Base-by-base conservation (phyloP, 2,113 vertebrate species). In the Lasiurus cinereus region DNA sequence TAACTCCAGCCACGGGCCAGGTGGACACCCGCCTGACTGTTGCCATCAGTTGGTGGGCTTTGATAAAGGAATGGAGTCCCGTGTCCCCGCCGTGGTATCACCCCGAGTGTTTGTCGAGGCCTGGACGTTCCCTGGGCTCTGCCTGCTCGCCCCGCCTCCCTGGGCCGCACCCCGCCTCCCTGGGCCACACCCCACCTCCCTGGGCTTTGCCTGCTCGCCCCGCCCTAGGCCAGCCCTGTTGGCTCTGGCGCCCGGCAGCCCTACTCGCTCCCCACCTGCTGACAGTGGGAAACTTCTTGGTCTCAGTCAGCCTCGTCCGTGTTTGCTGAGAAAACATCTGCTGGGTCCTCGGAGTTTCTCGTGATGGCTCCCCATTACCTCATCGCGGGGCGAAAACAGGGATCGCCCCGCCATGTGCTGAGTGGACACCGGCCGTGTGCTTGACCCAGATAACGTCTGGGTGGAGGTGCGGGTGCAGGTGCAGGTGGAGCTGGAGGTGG, bases 21-120 rank as follows among this genome's bases (percentile, higher is more conserved):
- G 54, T 19, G 22, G 54, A 56, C 54, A 56, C 54, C 54, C 54
- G 3, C 54, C 8, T 22, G 7, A 56, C 7, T 3, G 54, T 2
- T 56, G 54, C 2, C 54, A 3, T 8, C 21, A 18, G 84, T 12
- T 31, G 24, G 0, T 18, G 50, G 6, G n/a, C 64, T 9, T 69
- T 29, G 36, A 36, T n/a, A 19, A 29, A 27, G 6, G 12, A 24
- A 8, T n/a, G 5, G 9, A 15, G 54, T 6, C 3, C 2, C 2
- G 8, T 1, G 1, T 15, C 12, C 2, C 43, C 29, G 50, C 13
- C 0, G 8, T 0, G 6, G 43, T 27, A 0, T n/a, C 78, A 33
- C 29, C 39, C 5, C 5, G 39, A 39, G 3, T 39, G 39, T 3
- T 3, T 39, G 39, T 39, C 39, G 39, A 39, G 39, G 39, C 39